Evolutionary conservation across 2,888 invertebrate species (phyloP).

Genomic region (Gandaritis pyraliata): DNA sequence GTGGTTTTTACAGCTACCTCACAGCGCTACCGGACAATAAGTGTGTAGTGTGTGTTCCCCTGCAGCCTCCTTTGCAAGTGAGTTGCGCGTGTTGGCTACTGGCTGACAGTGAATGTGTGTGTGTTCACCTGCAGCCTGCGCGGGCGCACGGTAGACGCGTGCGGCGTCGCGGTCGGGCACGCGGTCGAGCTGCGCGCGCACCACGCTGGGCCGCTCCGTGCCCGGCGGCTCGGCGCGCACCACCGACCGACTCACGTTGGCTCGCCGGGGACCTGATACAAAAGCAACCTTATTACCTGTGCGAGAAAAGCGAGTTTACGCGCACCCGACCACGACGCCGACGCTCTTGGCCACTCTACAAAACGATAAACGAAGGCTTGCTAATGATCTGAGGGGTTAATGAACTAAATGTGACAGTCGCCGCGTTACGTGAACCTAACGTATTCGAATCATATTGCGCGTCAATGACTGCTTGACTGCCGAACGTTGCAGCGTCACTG

Average conservation of each 20-base stretch:
- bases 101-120: slow-evolving; percentile 6
- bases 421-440: too few relatives aligned
- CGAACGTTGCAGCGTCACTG: too few relatives aligned
- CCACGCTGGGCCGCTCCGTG: slow-evolving; percentile 78
- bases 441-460: too few relatives aligned
- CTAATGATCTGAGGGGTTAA: background rate
- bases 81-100: too few relatives aligned
- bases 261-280: slow-evolving; percentile 65
- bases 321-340: slow-evolving; percentile 18
- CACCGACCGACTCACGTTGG: slow-evolving; percentile 60
- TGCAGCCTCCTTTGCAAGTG: too few relatives aligned
- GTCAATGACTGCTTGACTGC: too few relatives aligned
- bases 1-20: too few relatives aligned
- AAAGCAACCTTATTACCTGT: slow-evolving; percentile 10
- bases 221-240: slow-evolving; percentile 53
- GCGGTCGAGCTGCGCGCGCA: slow-evolving; percentile 80
- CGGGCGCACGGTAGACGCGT: slow-evolving; percentile 71
- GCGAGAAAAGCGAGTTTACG: slow-evolving; percentile 1
- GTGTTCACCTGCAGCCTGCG: slow-evolving; percentile 70
- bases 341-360: background rate
- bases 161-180: slow-evolving; percentile 76
- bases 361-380: too few relatives aligned
- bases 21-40: too few relatives aligned
- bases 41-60: too few relatives aligned
- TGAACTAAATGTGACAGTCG: too few relatives aligned